A percentile compares a stretch with the other conserved stretches of the same genome.
phyloP scores from a whole-genome alignment of 2,113 vertebrate genomes.

The Synchiropus splendidus region DNA sequence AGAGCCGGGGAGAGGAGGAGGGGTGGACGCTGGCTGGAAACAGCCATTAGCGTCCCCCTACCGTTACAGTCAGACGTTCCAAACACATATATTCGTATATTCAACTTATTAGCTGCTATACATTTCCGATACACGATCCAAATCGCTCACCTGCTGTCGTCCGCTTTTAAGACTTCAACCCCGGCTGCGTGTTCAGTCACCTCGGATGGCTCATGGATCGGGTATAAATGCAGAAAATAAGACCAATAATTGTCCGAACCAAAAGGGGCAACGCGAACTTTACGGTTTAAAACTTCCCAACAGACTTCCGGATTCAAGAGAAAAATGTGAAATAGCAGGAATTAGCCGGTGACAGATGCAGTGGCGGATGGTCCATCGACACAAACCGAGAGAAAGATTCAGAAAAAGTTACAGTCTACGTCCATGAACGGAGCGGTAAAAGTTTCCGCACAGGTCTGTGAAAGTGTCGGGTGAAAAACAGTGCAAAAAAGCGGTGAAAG shows the following conservation, averaged over 20 bases:
- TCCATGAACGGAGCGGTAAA: slow-evolving; percentile 58
- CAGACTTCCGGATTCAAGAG: not conserved
- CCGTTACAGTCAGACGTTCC: not conserved
- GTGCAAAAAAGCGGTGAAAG: slow-evolving; percentile 9
- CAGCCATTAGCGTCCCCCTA: slow-evolving; percentile 2
- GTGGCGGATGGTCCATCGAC: slow-evolving; percentile 37
- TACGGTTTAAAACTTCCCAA: slow-evolving; percentile 20
- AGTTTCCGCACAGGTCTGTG: slow-evolving; percentile 55
- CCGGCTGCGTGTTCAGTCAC: too few relatives aligned
- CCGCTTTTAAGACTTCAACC: too few relatives aligned
- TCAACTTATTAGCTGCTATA: too few relatives aligned
- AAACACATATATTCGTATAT: slow-evolving; percentile 7
- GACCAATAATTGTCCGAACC: slow-evolving; percentile 2
- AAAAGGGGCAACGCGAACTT: too few relatives aligned
- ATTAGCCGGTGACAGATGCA: slow-evolving; percentile 24
- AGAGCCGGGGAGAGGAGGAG: not conserved
- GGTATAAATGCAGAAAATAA: too few relatives aligned
- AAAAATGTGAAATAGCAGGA: slow-evolving; percentile 12
- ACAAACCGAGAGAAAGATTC: slow-evolving; percentile 38
- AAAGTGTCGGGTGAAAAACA: slow-evolving; percentile 11
- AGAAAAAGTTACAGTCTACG: slow-evolving; percentile 55
- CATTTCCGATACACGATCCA: slow-evolving; percentile 14
- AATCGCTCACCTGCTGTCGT: slow-evolving; percentile 38
- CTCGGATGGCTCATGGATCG: too few relatives aligned
- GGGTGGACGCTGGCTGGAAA: slow-evolving; percentile 23